These are phyloP conservation scores for Deilephila elpenor DNA, from an alignment of 2,888 invertebrate genomes.

Conservation along the genomic window DNA sequence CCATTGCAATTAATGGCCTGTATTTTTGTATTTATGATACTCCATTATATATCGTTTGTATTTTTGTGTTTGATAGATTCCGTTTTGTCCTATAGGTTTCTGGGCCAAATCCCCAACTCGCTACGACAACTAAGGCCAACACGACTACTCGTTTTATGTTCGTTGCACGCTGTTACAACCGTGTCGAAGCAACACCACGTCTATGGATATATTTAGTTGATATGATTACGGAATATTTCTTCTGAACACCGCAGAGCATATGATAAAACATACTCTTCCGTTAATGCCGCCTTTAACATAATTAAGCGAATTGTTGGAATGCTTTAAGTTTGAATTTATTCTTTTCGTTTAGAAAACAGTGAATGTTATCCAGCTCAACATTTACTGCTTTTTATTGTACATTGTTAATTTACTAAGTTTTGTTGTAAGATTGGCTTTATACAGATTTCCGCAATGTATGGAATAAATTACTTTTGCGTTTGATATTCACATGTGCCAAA, in stretches of 20 bases:
- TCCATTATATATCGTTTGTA: background rate
- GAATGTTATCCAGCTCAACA: slow-evolving; percentile 68
- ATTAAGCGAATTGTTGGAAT: background rate
- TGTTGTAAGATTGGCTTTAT: background rate
- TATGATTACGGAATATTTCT: background rate
- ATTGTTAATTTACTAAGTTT: background rate
- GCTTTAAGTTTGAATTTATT: background rate
- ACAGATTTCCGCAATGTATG: background rate
- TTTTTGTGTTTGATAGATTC: slow-evolving; percentile 21
- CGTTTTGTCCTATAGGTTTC: slow-evolving; percentile 61
- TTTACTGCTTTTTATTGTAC: slow-evolving; percentile 31
- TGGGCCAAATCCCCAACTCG: slow-evolving; percentile 69
- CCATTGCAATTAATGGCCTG: slow-evolving; percentile 4
- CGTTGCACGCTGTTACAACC: background rate
- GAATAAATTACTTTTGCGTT: background rate
- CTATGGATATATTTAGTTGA: slow-evolving; percentile 5
- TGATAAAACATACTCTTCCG: background rate
- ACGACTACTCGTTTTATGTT: slow-evolving; percentile 48
- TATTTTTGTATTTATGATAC: background rate
- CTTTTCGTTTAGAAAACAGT: slow-evolving; percentile 34
- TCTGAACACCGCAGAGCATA: background rate
- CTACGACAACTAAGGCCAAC: slow-evolving; percentile 72
- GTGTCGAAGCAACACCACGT: background rate
- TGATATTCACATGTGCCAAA: slow-evolving; percentile 6
- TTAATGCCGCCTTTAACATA: background rate